These are phyloP conservation scores for Ecliptopera silaceata DNA, from an alignment of 2,888 invertebrate species.

Conservation along the genomic window DNA sequence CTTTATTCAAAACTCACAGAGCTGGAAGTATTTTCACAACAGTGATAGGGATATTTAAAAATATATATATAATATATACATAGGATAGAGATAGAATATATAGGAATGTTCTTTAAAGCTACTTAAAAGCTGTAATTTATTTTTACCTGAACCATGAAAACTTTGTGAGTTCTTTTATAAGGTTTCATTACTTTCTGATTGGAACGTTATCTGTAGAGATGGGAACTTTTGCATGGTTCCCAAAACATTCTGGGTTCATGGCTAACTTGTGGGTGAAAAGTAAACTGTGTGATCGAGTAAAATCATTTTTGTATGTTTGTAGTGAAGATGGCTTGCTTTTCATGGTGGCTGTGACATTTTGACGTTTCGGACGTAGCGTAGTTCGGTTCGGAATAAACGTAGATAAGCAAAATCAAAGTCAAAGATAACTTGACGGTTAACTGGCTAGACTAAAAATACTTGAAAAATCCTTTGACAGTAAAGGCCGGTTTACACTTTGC, in stretches of 20 bases:
- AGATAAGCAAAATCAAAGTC: too few species aligned
- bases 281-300: neutral
- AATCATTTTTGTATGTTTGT: constrained; percentile 16
- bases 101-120: too few species aligned
- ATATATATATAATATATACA: too few species aligned
- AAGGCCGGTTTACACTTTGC: too few species aligned
- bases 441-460: too few species aligned
- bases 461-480: too few species aligned
- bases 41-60: too few species aligned
- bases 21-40: too few species aligned
- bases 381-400: too few species aligned
- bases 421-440: too few species aligned
- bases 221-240: constrained; percentile 21
- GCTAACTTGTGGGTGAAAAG: constrained; percentile 3
- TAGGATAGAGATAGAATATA: too few species aligned
- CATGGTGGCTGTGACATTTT: constrained; percentile 13
- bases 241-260: constrained; percentile 16
- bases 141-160: constrained; percentile 71
- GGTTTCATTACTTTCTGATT: constrained; percentile 63
- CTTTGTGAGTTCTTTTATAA: constrained; percentile 69
- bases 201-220: constrained; percentile 13
- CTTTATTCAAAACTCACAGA: too few species aligned
- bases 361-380: constrained; percentile 1
- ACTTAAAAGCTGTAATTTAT: neutral
- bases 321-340: constrained; percentile 1